A percentile compares a stretch with the other conserved stretches of the same genome.
Evolutionary conservation across 2,888 invertebrate species (phyloP).

Genomic region (Diloba caeruleocephala): DNA sequence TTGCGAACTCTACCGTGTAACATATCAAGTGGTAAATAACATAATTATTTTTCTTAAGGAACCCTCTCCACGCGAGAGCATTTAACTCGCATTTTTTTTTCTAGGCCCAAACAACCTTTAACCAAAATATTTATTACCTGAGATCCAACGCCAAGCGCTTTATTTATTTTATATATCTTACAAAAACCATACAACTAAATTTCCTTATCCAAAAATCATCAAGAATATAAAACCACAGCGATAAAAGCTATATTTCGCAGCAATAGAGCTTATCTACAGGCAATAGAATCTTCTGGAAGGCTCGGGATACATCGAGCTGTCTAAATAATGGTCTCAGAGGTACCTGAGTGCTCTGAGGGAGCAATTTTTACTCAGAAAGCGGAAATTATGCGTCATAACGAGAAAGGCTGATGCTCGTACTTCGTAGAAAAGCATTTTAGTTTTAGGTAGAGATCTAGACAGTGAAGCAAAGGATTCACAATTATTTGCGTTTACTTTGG

Average conservation of each 20-base stretch:
- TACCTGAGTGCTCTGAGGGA: constrained; percentile 12
- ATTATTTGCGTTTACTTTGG: no score
- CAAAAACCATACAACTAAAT: constrained; percentile 5
- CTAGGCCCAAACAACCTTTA: no score
- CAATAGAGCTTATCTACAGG: constrained; percentile 46
- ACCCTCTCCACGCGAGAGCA: no score
- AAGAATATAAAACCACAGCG: constrained; percentile 16
- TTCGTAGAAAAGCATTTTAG: constrained; percentile 24
- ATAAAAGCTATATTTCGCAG: constrained; percentile 24
- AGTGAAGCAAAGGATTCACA: no score
- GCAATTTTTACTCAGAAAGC: constrained; percentile 44
- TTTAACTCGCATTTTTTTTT: no score
- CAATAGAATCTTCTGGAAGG: constrained; percentile 18
- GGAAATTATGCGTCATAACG: constrained; percentile 49
- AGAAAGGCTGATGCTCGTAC: constrained; percentile 16
- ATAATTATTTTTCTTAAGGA: no score
- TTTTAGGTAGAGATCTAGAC: constrained; percentile 11
- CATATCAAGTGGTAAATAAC: no score
- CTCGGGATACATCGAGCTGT: constrained; percentile 43
- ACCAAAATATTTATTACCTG: no score
- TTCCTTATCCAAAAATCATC: constrained; percentile 3
- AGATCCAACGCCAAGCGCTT: no score
- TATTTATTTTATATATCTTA: no score
- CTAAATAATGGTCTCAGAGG: constrained; percentile 38
- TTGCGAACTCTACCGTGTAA: no score